Percentiles rank a stretch among this genome's conserved stretches.
Evolutionary conservation across 1,140 invertebrate species (phyloP).

Genomic region (Cyclina sinensis): DNA sequence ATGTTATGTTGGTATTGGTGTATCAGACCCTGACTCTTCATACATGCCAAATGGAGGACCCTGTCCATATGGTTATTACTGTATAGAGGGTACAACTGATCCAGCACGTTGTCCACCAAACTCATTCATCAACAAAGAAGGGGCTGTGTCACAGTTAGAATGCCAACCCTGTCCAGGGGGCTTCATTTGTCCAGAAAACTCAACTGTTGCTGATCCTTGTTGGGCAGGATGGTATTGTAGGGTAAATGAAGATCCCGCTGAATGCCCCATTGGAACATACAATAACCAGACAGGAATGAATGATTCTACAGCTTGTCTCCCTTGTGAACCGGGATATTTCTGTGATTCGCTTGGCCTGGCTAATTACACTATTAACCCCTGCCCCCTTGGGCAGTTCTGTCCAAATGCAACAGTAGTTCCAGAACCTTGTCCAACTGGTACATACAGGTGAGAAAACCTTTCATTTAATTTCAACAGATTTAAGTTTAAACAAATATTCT

Average conservation of each 20-base stretch:
- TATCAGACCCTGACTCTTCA: conserved; percentile 76
- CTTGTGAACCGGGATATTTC: conserved; percentile 82
- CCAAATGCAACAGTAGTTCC: conserved; percentile 76
- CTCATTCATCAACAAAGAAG: conserved; percentile 80
- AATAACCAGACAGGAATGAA: conserved; percentile 78
- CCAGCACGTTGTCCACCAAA: conserved; percentile 75
- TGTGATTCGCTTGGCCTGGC: conserved; percentile 81
- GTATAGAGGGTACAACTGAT: conserved; percentile 76
- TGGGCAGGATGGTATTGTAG: conserved; percentile 81
- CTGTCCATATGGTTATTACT: conserved; percentile 85
- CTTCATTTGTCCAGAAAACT: conserved; percentile 80
- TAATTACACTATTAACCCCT: conserved; percentile 80
- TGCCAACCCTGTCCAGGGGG: conserved; percentile 84
- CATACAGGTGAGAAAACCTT: conserved; percentile 81
- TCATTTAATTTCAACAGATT: no score
- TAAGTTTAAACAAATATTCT: no score
- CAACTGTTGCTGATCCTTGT: conserved; percentile 81
- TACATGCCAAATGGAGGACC: conserved; percentile 73
- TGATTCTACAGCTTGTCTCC: conserved; percentile 78
- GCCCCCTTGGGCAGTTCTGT: conserved; percentile 83
- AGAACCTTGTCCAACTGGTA: conserved; percentile 81
- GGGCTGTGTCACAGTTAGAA: conserved; percentile 77
- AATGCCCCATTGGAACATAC: conserved; percentile 80
- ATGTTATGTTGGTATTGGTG: conserved; percentile 75
- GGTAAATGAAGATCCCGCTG: conserved; percentile 65